A percentile compares a stretch with the other conserved stretches of the same genome.
phyloP scores from a whole-genome alignment of 2,113 vertebrate species.

The Chloebia gouldiae region DNA sequence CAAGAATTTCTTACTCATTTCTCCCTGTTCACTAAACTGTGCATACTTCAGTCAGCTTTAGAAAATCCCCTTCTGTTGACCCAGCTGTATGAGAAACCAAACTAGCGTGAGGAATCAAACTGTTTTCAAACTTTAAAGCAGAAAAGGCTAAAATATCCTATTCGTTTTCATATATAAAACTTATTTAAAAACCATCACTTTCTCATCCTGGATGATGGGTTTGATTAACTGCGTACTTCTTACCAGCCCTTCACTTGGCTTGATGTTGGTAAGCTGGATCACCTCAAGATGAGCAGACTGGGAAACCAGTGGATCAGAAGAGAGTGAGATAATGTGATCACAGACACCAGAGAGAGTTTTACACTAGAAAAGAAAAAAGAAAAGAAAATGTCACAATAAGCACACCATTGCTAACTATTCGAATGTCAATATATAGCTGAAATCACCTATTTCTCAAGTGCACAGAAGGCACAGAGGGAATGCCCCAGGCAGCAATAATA shows the following conservation, averaged over 20 bases:
- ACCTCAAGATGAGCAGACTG: constrained; percentile 86
- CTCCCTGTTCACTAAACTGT: neutral
- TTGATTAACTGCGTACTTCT: constrained; percentile 74
- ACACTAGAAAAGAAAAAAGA: constrained; percentile 69
- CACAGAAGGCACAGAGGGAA: neutral
- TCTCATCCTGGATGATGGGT: constrained; percentile 30
- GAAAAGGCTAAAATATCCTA: neutral
- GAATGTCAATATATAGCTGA: neutral
- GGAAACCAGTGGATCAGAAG: constrained; percentile 83
- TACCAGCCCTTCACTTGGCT: constrained; percentile 88
- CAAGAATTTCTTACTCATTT: neutral
- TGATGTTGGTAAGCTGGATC: constrained; percentile 85
- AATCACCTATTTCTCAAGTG: neutral
- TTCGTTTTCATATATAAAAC: neutral
- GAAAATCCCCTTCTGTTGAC: neutral
- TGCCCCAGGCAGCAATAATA: neutral
- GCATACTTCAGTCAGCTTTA: neutral
- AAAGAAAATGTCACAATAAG: neutral
- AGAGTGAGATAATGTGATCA: constrained; percentile 84
- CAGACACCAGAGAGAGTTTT: constrained; percentile 84
- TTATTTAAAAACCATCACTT: neutral
- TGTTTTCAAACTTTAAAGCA: neutral
- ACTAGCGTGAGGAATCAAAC: neutral
- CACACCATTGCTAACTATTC: neutral
- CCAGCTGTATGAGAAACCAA: neutral